phyloP scores from a whole-genome alignment of 2,113 vertebrate genomes.

The Lepidothrix coronata region DNA sequence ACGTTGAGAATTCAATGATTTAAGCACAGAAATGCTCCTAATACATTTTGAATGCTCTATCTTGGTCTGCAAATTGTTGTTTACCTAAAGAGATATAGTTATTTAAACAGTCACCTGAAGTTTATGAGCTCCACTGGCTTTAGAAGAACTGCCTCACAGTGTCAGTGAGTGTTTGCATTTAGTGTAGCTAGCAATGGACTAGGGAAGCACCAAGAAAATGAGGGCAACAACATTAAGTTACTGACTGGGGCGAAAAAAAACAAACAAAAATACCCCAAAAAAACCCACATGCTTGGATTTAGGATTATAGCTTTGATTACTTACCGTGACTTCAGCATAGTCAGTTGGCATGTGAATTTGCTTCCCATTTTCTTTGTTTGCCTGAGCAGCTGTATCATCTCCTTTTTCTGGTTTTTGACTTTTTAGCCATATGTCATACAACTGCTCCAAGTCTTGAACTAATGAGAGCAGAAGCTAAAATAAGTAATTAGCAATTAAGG shows the following conservation, averaged over 20 bases:
- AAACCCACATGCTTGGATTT: not conserved
- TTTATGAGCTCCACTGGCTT: not conserved
- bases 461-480: conserved; percentile 56
- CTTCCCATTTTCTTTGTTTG: conserved; percentile 87
- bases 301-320: not conserved
- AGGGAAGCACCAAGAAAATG: not conserved
- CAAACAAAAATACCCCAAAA: not conserved
- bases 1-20: not conserved
- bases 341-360: conserved; percentile 98
- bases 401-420: conserved; percentile 88
- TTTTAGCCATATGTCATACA: conserved; percentile 95
- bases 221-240: not conserved
- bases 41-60: not conserved
- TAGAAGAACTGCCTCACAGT: not conserved
- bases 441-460: conserved; percentile 98
- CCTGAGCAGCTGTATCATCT: conserved; percentile 79
- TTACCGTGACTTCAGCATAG: conserved; percentile 94
- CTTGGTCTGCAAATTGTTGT: not conserved
- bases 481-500: conserved; percentile 61
- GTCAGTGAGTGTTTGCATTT: not conserved
- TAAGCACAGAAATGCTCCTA: not conserved
- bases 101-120: not conserved
- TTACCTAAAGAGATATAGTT: not conserved
- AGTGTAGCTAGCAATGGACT: not conserved
- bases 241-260: not conserved